Evolutionary conservation across 2,113 vertebrate species (phyloP), one percentile per base, ranked within the genome.

Genomic region (Anhinga rufa): DNA sequence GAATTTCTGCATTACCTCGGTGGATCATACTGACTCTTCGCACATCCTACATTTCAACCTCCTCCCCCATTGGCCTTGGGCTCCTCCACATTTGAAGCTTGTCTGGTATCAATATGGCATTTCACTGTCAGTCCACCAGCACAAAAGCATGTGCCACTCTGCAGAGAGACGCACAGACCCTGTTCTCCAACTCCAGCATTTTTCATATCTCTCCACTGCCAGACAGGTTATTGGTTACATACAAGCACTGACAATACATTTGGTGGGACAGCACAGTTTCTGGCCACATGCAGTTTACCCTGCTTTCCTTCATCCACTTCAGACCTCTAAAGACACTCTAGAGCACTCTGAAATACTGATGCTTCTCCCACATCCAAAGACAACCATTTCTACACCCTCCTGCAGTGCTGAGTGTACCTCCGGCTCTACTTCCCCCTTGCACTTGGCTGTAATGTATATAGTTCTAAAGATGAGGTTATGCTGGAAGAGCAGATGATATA

Each of bases 1-100:
- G 93, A 97, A 97, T 36, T 86, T 92, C 77, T 96, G 82, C 82
- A 76, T 98, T 97, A 97, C 98, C 92, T 95, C n/a, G 10, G 58
- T 85, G 75, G 93, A 93, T 98, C 97, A 46, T 5, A 83, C 94
- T 90, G 95, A 77, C 88, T 97, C 95, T 96, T 97, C 80, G 68
- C 74, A 72, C 3, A 0, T 65, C 60, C 78, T 94, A 58, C 85
- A 75, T 93, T 96, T 95, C 77, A 71, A 14, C 55, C 38, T 95
- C 77, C 64, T 91, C 66, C 80, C 21, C 57, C 51, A 15, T 6
- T 68, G 87, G 93, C 96, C 93, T 95, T 93, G 31, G 83, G 90
- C 66, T 49, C 71, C 82, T 92, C 52, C 9, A 18, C 65, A 60
- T 87, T 52, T 90, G 32, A 80, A 96, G 44, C 52, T 76, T 89